Evolutionary conservation across 2,797 vertebrate species (phyloP).

Genomic region (Sebastes minor): DNA sequence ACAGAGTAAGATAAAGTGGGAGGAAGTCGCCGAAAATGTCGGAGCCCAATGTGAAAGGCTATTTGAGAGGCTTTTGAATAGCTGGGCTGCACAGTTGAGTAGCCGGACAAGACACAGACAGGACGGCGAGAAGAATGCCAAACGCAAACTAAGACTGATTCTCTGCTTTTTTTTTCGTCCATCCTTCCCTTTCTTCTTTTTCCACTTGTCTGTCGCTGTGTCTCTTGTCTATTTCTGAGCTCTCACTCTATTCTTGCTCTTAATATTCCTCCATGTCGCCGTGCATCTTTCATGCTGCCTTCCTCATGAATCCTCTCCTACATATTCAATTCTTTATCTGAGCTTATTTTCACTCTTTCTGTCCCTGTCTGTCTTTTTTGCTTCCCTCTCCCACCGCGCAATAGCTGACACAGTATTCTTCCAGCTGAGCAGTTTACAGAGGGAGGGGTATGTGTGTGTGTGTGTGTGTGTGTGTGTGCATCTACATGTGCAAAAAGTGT

Average conservation of each 20-base stretch:
- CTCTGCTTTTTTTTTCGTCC: conserved; percentile 49
- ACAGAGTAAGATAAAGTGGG: conserved; percentile 33
- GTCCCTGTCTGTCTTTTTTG: conserved; percentile 27
- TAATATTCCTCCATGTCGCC: conserved; percentile 55
- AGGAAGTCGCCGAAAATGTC: conserved; percentile 31
- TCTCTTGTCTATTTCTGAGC: conserved; percentile 43
- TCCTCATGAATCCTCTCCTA: conserved; percentile 55
- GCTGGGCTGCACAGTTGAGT: conserved; percentile 57
- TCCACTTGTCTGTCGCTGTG: conserved; percentile 32
- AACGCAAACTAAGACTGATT: conserved; percentile 49
- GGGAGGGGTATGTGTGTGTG: not conserved
- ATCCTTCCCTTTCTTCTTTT: conserved; percentile 22
- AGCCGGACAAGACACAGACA: conserved; percentile 60
- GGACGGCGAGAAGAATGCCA: conserved; percentile 66
- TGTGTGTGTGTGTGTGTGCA: not conserved
- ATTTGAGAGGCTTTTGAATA: conserved; percentile 68
- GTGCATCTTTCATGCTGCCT: conserved; percentile 54
- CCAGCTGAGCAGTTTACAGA: conserved; percentile 54
- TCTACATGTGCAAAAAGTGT: conserved; percentile 18
- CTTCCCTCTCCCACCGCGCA: conserved; percentile 46
- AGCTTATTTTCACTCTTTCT: conserved; percentile 47
- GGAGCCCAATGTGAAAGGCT: conserved; percentile 34
- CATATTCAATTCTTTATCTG: conserved; percentile 69
- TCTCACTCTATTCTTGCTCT: conserved; percentile 54
- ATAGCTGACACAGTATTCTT: conserved; percentile 59